Evolutionary conservation across 2,113 vertebrate genomes (phyloP).

Genomic region (Mionectes macconnelli): DNA sequence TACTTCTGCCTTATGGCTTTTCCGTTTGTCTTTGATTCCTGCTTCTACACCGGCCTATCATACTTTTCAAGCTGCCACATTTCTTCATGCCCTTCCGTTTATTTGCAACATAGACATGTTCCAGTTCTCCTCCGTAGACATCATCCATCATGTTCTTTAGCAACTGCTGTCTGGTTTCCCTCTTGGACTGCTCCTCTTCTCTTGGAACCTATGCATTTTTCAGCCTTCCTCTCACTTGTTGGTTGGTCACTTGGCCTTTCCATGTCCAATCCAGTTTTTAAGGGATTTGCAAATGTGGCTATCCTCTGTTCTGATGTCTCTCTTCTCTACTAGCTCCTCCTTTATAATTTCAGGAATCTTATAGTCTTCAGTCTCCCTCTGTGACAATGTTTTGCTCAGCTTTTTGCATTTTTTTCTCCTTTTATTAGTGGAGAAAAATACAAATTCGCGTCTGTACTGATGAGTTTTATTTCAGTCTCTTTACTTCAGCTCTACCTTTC

Average conservation of each 20-base stretch:
- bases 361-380: neutral
- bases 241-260: neutral
- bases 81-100: neutral
- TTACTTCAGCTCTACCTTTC: neutral
- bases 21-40: neutral
- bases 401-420: neutral
- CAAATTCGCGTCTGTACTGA: neutral
- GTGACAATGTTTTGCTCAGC: neutral
- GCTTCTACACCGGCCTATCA: neutral
- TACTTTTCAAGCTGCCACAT: neutral
- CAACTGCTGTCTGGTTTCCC: neutral
- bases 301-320: neutral
- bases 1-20: neutral
- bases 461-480: neutral
- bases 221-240: neutral
- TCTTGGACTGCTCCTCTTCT: neutral
- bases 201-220: neutral
- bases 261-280: neutral
- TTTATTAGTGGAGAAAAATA: neutral
- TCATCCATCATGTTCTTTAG: neutral
- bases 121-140: neutral
- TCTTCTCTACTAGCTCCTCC: neutral
- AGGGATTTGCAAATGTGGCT: neutral
- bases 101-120: neutral
- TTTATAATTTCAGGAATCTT: neutral